Base-by-base conservation (phyloP, 2,888 invertebrate genomes). In the Synanthedon vespiformis region DNA sequence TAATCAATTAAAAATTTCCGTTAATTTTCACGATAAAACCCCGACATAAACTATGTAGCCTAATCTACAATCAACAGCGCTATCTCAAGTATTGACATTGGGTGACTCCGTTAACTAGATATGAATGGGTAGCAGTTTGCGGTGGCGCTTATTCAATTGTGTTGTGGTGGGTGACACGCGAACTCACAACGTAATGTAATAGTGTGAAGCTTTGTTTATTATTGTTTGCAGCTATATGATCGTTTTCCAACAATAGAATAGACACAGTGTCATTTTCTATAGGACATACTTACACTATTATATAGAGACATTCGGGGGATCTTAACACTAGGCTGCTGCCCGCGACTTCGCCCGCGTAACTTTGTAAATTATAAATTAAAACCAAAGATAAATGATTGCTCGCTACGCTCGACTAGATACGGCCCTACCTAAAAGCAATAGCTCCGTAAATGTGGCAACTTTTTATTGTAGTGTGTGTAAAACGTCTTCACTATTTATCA, bases 91-190 rank as follows among this genome's bases (percentile, higher is more conserved):
- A 44, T 44, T 44, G 44, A 44, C 44, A 44, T 44, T 44, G 44
- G 44, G 44, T n/a, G 44, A 44, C 49, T 49, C 70, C 56, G 60
- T 59, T 67, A 67, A 72, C 68, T 67, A 60, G 65, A 62, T 64
- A 57, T 68, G 71, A 75, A 71, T 70, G 70, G 65, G 58, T 55
- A 57, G 61, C 64, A 62, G 63, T 67, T 65, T 59, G 65, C 64
- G 65, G 64, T 56, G 53, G 48, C 58, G 58, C 59, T 70, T 68
- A 77, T 77, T 76, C 74, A 74, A 73, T 75, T 75, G 77, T 69
- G 63, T 34, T 10, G 34, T 34, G 34, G 34, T 34, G 34, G 34
- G 34, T 74, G 74, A 68, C 70, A 75, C 68, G 72, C 71, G 58
- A 69, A 65, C 64, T 58, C 56, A 54, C 54, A 60, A 55, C 56